Evolutionary conservation across 1,140 invertebrate species (phyloP), one percentile per base, ranked within the genome.

Genomic region (Epicauta chinensis): DNA sequence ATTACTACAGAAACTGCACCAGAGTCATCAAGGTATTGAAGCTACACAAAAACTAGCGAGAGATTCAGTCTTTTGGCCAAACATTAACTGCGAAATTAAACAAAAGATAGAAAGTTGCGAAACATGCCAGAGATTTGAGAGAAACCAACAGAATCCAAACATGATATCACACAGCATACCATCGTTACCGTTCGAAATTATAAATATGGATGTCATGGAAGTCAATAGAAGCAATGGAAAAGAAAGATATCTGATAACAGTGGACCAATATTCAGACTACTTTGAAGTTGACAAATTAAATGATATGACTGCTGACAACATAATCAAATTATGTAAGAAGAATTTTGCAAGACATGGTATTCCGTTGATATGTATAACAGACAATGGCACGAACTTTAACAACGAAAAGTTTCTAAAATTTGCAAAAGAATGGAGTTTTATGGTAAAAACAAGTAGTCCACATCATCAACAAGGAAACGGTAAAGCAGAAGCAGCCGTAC

Each of bases 381-480:
- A 62, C 47, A 48, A 45, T 38, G 58, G 51, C 10, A 57, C 52
- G 31, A 49, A 49, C 36, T 48, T 48, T 23, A 14, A 10, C 14
- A 38, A 37, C 32, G n/a, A 52, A 31, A 17, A 47, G 29, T 58
- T 66, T 23, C 32, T 34, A 52, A 14, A 41, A 30, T 62, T 65
- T 52, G 43, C 53, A 10, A 34, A 48, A 15, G 16, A 50, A 7
- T 62, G 47, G 17, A 51, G 52, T 35, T 57, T 64, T 31, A 9
- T 32, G 11, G 56, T 59, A 23, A 15, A 53, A 0, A 64, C 58
- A 9, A 63, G 59, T 16, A 55, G 46, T n/a, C 62, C 62, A 12
- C 35, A 63, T 15, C 60, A 58, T 46, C 46, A 60, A 14, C 60
- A 59, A 47, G 59, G 57, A 10, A 66, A 67, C 42, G 61, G 60